Evolutionary conservation across 1,140 invertebrate species (phyloP), one percentile per base, ranked within the genome.

Genomic region (Gerris buenoi): DNA sequence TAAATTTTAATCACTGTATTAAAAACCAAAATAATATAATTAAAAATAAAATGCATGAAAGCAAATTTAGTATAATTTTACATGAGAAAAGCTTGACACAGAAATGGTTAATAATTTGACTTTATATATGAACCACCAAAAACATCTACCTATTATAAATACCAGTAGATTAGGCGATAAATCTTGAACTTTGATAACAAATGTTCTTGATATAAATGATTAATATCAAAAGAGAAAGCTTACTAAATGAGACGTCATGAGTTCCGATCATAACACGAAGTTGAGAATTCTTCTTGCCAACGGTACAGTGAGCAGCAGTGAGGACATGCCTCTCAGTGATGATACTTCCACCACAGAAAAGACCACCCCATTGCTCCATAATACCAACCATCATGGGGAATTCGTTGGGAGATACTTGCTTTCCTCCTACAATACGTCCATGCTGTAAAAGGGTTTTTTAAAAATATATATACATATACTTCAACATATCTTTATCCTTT

Each of bases 251-350:
- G 33, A 63, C 10, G 28, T 64, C 29, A 66, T 84, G 79, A 69
- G 81, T 80, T 0, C 84, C 85, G 14, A 84, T 79, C 0, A 85
- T 68, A 1, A 85, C 71, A 0, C 72, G 79, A 0, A 81, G 18
- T 14, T 73, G 29, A 0, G 26, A 15, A 0, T 71, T 0, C 0
- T 60, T 58, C 33, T 23, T 25, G 27, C 68, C 71, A 0, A 15
- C 1, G 1, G 84, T 2, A 71, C 87, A 89, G 72, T 89, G 87
- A 1, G 85, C 87, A 0, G 88, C 88, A 0, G 87, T 85, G 1
- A 90, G 2, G 1, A 87, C 79, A 74, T 85, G 85, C 23, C 73
- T 75, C 0, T 74, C 66, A n/a, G 81, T 78, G 28, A 90, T 82
- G 65, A 91, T 83, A 1, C 82, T 81, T 0, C 76, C 83, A 0